Conservation (phyloP, 2,888 invertebrate species). For the Campoplex capitator region DNA sequence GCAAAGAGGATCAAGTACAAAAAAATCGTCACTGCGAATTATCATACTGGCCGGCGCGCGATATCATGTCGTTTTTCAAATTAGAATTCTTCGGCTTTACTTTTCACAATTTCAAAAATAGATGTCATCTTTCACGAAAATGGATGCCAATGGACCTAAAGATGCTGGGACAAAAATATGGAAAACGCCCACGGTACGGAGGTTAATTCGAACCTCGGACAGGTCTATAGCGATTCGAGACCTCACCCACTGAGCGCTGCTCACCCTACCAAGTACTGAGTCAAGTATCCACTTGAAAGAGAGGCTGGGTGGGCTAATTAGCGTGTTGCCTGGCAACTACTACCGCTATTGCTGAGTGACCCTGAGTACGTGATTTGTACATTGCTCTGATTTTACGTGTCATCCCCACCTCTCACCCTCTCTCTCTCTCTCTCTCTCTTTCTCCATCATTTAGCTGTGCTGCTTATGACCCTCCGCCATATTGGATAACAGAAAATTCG, state of each 20-base stretch:
- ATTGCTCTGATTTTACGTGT: slow-evolving; percentile 66
- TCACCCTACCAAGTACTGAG: slow-evolving; percentile 79
- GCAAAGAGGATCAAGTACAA: neutral
- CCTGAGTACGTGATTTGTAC: slow-evolving; percentile 62
- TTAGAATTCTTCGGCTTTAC: neutral
- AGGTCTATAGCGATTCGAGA: slow-evolving; percentile 19
- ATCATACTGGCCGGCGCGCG: neutral
- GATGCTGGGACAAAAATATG: neutral
- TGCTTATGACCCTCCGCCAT: slow-evolving; percentile 36
- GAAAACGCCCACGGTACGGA: slow-evolving; percentile 2
- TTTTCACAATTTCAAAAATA: neutral
- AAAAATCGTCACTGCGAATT: neutral
- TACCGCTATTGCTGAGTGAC: slow-evolving; percentile 55
- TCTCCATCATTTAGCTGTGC: neutral
- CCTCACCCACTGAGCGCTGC: slow-evolving; percentile 27
- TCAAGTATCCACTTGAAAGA: slow-evolving; percentile 84
- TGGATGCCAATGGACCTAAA: neutral
- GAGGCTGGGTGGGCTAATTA: slow-evolving; percentile 85
- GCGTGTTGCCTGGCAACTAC: slow-evolving; percentile 83
- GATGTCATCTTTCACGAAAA: neutral
- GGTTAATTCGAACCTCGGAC: slow-evolving; percentile 10
- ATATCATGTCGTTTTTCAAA: neutral
- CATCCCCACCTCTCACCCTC: slow-evolving; percentile 49
- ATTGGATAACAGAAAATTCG: slow-evolving; percentile 17
- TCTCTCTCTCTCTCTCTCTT: slow-evolving; percentile 26